phyloP scores from a whole-genome alignment of 2,113 vertebrate genomes.

The Albula glossodonta region DNA sequence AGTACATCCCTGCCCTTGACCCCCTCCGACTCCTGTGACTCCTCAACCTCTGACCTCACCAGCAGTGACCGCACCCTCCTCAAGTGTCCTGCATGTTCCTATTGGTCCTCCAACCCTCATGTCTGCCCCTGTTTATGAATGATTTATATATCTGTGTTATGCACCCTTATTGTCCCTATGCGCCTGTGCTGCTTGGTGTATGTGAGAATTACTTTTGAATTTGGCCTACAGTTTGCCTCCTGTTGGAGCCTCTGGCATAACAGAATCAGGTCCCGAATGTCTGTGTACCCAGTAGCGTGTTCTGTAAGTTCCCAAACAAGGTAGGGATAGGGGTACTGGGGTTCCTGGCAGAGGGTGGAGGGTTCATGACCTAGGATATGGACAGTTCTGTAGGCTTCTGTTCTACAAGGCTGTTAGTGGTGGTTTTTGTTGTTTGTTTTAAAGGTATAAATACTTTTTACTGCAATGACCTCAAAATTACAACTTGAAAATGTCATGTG shows the following conservation, averaged over 20 bases:
- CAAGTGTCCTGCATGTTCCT: not conserved
- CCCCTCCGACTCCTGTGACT: not conserved
- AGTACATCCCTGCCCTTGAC: conserved; percentile 60
- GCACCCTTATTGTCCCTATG: not conserved
- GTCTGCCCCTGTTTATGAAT: not conserved
- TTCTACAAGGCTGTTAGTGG: not conserved
- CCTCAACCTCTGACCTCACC: not conserved
- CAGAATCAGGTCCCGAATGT: too few species aligned
- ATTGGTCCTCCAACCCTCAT: not conserved
- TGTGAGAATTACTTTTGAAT: not conserved
- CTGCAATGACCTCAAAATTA: not conserved
- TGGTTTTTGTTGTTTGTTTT: not conserved
- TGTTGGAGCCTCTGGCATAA: not conserved
- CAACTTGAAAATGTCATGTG: not conserved
- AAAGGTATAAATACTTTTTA: not conserved
- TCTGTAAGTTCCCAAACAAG: not conserved
- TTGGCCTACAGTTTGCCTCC: not conserved
- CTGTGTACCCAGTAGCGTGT: not conserved
- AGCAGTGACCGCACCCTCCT: not conserved
- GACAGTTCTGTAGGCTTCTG: not conserved
- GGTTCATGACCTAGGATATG: not conserved
- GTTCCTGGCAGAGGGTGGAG: not conserved
- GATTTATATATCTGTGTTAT: not conserved
- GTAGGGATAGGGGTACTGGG: not conserved
- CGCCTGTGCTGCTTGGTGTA: not conserved